Percentiles rank a stretch among this genome's conserved stretches.
These are phyloP conservation scores for Chelonoidis abingdonii DNA, from an alignment of 2,113 vertebrate genomes.

Conservation along the genomic window DNA sequence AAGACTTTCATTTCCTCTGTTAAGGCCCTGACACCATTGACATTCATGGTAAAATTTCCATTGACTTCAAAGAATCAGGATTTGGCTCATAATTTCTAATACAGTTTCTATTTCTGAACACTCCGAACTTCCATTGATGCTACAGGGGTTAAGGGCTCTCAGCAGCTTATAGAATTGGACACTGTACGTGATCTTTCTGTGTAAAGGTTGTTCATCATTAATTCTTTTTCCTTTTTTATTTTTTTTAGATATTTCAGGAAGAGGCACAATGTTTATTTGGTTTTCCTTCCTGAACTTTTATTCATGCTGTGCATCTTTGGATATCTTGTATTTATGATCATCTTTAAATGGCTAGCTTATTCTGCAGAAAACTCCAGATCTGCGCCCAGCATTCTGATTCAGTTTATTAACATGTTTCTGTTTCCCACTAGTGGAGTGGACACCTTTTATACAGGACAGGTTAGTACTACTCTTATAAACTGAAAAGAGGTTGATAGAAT, in stretches of 20 bases:
- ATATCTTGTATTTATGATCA: conserved; percentile 95
- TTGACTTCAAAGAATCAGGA: not conserved
- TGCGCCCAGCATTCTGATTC: conserved; percentile 95
- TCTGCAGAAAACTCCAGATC: conserved; percentile 78
- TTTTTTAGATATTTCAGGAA: conserved; percentile 88
- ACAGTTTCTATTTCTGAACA: not conserved
- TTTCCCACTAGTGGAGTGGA: conserved; percentile 78
- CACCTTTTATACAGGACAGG: conserved; percentile 89
- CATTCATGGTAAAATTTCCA: too few species aligned
- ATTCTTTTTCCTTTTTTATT: not conserved
- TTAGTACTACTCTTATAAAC: conserved; percentile 54
- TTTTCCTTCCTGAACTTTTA: conserved; percentile 94
- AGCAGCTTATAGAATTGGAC: not conserved
- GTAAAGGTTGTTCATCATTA: not conserved
- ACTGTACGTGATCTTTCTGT: not conserved
- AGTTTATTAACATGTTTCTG: conserved; percentile 98
- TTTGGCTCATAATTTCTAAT: not conserved
- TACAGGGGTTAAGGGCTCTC: not conserved
- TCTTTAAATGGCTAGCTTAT: conserved; percentile 94
- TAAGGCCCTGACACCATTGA: not conserved
- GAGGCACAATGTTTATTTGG: conserved; percentile 88
- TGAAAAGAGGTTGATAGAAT: not conserved
- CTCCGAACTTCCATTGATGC: not conserved
- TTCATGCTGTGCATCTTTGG: conserved; percentile 96
- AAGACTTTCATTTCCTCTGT: not conserved